Conservation (phyloP, 2,888 invertebrate genomes). For the Dryobota labecula region DNA sequence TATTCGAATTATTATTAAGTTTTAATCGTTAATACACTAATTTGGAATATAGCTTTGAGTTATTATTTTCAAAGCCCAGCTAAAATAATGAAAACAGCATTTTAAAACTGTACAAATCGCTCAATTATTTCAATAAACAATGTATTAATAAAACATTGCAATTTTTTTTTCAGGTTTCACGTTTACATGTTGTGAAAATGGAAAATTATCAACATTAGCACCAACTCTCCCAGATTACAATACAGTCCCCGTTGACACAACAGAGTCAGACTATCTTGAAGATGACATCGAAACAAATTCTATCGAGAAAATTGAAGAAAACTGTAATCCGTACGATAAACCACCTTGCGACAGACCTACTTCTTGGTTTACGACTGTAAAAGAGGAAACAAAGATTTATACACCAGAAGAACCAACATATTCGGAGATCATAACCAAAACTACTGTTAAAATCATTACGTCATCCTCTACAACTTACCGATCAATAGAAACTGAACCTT, state of each 20-base stretch:
- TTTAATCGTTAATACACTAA: conserved; percentile 26
- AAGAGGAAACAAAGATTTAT: background rate
- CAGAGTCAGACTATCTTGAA: conserved; percentile 26
- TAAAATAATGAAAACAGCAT: background rate
- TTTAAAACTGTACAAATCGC: background rate
- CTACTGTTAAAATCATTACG: conserved; percentile 1
- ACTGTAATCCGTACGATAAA: background rate
- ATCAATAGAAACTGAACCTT: background rate
- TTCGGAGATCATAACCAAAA: conserved; percentile 12
- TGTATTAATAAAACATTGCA: background rate
- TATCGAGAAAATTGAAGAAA: conserved; percentile 2
- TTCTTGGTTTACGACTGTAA: conserved; percentile 40
- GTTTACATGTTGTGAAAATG: background rate
- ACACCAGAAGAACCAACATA: background rate
- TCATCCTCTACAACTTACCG: background rate
- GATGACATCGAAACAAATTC: conserved; percentile 10
- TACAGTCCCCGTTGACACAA: background rate
- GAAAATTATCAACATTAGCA: background rate
- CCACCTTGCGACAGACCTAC: conserved; percentile 43
- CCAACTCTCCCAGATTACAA: background rate
- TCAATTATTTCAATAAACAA: background rate
- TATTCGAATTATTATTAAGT: conserved; percentile 17
- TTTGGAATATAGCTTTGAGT: conserved; percentile 8
- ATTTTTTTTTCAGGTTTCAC: conserved; percentile 40
- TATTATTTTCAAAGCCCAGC: conserved; percentile 33